phyloP scores from a whole-genome alignment of 2,797 vertebrate species.

The Spheniscus humboldti region DNA sequence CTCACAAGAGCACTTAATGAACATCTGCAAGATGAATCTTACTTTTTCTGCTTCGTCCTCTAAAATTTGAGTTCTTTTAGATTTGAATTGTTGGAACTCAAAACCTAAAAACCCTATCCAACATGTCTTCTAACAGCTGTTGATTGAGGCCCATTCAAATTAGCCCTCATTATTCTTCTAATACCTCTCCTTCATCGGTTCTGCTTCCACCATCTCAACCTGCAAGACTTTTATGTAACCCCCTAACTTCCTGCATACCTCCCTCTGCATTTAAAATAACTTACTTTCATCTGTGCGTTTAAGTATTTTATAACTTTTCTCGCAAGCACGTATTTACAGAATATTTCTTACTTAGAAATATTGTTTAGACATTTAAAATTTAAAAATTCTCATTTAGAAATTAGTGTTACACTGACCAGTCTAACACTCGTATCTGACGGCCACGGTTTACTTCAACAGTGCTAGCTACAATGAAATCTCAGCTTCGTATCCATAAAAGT shows the following conservation, averaged over 20 bases:
- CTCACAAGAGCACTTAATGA: conserved; percentile 5
- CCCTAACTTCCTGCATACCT: background rate
- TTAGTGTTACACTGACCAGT: background rate
- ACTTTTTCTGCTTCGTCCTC: background rate
- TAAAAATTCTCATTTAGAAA: background rate
- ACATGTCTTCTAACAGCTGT: background rate
- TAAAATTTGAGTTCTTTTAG: background rate
- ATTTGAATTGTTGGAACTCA: background rate
- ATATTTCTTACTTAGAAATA: background rate
- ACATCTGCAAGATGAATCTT: background rate
- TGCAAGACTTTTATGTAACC: background rate
- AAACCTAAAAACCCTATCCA: background rate
- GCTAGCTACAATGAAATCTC: background rate
- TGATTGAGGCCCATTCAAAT: background rate
- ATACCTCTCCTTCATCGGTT: background rate
- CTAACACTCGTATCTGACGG: background rate
- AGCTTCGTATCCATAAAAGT: background rate
- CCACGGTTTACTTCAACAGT: background rate
- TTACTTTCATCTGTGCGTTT: background rate
- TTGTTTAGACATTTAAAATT: background rate
- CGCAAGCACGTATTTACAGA: background rate
- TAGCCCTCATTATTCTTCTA: background rate
- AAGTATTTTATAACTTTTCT: background rate
- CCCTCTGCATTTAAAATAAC: background rate
- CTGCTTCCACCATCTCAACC: background rate